A percentile compares a stretch with the other conserved stretches of the same genome.
Conservation (phyloP, 2,888 invertebrate species). For the Teinopalpus imperialis region DNA sequence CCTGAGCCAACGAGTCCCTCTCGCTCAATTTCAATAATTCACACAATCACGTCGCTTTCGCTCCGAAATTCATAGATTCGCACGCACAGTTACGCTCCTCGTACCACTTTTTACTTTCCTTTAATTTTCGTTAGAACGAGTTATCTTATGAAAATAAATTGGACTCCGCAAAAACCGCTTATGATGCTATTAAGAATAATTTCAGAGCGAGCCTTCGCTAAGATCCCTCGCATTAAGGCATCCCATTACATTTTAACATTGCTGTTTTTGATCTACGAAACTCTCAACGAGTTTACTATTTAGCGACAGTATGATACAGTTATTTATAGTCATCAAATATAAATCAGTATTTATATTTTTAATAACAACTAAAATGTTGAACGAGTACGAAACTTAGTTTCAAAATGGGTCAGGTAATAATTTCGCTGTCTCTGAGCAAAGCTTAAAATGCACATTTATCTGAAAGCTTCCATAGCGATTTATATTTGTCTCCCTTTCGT, state of each 20-base stretch:
- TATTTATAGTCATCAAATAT: too few relatives aligned
- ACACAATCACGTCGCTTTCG: slow-evolving; percentile 23
- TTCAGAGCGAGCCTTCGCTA: slow-evolving; percentile 41
- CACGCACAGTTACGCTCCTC: not conserved
- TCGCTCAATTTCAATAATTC: slow-evolving; percentile 32
- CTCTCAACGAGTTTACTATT: too few relatives aligned
- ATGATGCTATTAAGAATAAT: slow-evolving; percentile 50
- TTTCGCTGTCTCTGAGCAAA: slow-evolving; percentile 37
- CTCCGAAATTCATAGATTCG: slow-evolving; percentile 18
- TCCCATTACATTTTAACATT: slow-evolving; percentile 45
- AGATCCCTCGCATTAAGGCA: slow-evolving; percentile 41
- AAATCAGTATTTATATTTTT: too few relatives aligned
- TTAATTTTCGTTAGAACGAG: slow-evolving; percentile 48
- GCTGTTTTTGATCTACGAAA: slow-evolving; percentile 42
- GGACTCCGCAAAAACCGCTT: slow-evolving; percentile 54
- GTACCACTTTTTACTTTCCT: slow-evolving; percentile 37
- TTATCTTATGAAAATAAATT: slow-evolving; percentile 56
- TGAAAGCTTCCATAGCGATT: slow-evolving; percentile 26
- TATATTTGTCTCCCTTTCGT: slow-evolving; percentile 17
- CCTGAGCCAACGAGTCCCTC: slow-evolving; percentile 29
- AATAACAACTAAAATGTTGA: too few relatives aligned
- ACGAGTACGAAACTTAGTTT: slow-evolving; percentile 24
- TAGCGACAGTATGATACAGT: too few relatives aligned
- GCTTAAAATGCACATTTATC: slow-evolving; percentile 32
- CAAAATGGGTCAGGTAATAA: slow-evolving; percentile 52